Evolutionary conservation across 2,797 vertebrate species (phyloP).

Genomic region (Iguana delicatissima): DNA sequence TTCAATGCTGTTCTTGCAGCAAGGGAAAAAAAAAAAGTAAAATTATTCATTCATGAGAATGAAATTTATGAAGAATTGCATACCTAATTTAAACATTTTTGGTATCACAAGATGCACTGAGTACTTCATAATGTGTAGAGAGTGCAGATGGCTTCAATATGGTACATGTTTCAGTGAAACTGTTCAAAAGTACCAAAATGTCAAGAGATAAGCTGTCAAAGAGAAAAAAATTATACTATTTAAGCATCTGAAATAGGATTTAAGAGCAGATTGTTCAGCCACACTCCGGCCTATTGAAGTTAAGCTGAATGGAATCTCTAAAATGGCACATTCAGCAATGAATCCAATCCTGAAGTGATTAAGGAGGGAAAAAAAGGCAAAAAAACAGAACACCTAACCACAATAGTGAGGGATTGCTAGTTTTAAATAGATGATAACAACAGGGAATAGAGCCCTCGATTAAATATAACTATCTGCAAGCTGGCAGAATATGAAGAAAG

Average conservation of each 20-base stretch:
- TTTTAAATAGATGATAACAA: no score
- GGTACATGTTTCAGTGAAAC: not conserved
- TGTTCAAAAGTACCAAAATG: not conserved
- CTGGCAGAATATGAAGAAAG: no score
- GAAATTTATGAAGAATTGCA: no score
- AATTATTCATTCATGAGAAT: no score
- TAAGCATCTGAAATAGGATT: not conserved
- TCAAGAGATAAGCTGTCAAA: not conserved
- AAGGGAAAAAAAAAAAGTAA: no score
- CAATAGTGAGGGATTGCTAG: no score
- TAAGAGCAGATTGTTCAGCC: not conserved
- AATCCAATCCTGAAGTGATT: not conserved
- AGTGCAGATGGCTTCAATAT: not conserved
- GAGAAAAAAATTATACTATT: not conserved
- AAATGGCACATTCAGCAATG: not conserved
- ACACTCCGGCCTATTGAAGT: not conserved
- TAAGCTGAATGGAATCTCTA: not conserved
- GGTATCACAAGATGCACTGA: not conserved
- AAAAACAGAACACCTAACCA: no score
- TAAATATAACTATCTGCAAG: no score
- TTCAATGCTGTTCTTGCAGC: no score
- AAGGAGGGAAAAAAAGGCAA: no score
- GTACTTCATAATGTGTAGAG: not conserved
- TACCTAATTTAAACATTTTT: no score
- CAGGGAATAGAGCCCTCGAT: no score